Base-by-base conservation (phyloP, 92 coral and sea anemone species). In the Hydrozoanthus gracilis region DNA sequence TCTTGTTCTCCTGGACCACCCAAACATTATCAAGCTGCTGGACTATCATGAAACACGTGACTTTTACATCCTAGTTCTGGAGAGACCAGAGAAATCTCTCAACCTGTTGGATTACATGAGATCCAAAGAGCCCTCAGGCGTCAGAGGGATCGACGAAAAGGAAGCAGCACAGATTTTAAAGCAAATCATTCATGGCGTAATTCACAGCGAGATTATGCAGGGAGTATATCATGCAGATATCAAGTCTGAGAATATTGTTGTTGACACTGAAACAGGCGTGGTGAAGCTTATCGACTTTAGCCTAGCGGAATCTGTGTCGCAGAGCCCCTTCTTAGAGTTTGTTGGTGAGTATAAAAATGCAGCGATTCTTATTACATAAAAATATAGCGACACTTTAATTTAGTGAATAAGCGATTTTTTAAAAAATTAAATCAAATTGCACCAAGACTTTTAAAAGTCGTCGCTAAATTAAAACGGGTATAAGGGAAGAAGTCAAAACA, bases 191-290 rank as follows among this genome's bases (percentile, higher is more conserved):
- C 87, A 87, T 51, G 98, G 98, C 3, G 92, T 90, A n/a, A 72
- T 89, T 39, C 91, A 96, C 86, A 92, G 95, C 73, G 98, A 70
- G 44, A 35, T 91, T 12, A 20, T 87, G 15, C 89, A 91, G 76
- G 98, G 96, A 51, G 90, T 96, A 49, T 96, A 94, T 61, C 98
- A 96, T 77, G 90, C 98, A 76, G 98, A 96, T 84, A 96, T 96
- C 76, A 96, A 96, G 83, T 97, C 94, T 79, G 98, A 96, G 72
- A 96, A 96, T 62, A 77, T 96, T 77, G 86, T 96, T 10, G 50
- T 96, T n/a, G 98, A 96, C 82, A 90, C 91, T 35, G 90, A 89
- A 71, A 92, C 94, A 45, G 95, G 95, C 8, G 91, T 87, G 44
- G 98, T 91, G 55, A 94, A 96, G 77, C 87, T 96, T 52, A 76